phyloP scores from a whole-genome alignment of 1,140 invertebrate species.

The Ectropis grisescens region DNA sequence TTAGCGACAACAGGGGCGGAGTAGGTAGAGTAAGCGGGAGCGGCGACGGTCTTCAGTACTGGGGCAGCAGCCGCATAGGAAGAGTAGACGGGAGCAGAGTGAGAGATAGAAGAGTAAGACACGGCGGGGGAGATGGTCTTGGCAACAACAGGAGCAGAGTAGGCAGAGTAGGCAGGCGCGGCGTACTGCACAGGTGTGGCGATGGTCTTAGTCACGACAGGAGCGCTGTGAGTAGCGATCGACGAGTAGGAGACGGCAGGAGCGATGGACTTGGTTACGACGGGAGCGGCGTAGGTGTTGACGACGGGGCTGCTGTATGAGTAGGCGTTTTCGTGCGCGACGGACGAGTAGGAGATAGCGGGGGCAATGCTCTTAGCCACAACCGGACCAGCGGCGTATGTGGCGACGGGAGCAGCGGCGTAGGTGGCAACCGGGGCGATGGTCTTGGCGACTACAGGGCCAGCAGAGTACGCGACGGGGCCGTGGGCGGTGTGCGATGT shows the following conservation, averaged over 20 bases:
- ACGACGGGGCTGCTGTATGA: too few relatives aligned
- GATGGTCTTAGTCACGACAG: constrained; percentile 12
- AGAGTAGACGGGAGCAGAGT: constrained; percentile 9
- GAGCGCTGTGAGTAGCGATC: constrained; percentile 15
- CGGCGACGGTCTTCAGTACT: not conserved
- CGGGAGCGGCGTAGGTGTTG: too few relatives aligned
- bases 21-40: constrained; percentile 14
- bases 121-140: constrained; percentile 13
- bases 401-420: constrained; percentile 17
- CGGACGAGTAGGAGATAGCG: constrained; percentile 9
- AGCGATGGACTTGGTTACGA: constrained; percentile 15
- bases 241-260: constrained; percentile 27
- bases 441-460: not conserved
- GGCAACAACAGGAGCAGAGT: constrained; percentile 10
- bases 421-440: constrained; percentile 17
- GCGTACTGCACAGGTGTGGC: too few relatives aligned
- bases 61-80: constrained; percentile 10
- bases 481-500: constrained; percentile 27
- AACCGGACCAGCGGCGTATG: constrained; percentile 15
- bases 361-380: constrained; percentile 5
- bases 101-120: constrained; percentile 8
- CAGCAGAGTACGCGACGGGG: not conserved
- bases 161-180: constrained; percentile 3
- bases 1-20: constrained; percentile 6
- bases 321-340: not conserved